Percentiles rank a stretch among this genome's conserved stretches.
These are phyloP conservation scores for Nymphalis urticae DNA, from an alignment of 2,888 invertebrate species.

Conservation along the genomic window DNA sequence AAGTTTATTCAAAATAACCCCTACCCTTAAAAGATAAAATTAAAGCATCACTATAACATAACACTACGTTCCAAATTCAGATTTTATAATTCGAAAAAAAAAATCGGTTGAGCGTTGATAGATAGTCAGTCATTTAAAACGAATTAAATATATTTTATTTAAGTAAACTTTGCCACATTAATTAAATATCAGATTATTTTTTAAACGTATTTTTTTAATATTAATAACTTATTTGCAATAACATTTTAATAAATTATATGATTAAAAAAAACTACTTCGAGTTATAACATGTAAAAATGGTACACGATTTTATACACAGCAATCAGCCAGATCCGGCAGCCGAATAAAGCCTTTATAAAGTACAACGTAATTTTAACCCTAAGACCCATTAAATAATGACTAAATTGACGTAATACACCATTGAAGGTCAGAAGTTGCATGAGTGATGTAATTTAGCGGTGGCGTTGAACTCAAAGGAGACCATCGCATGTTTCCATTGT, in stretches of 20 bases:
- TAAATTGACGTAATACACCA: slow-evolving; percentile 10
- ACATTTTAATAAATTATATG: neutral
- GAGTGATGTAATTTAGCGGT: slow-evolving; percentile 41
- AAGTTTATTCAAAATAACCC: no score
- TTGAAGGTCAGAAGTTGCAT: slow-evolving; percentile 35
- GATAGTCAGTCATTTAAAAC: no score
- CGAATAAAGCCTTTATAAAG: neutral
- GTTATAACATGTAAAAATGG: neutral
- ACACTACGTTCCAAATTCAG: no score
- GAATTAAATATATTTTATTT: no score
- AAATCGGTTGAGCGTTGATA: no score
- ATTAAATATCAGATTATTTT: no score
- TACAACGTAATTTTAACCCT: slow-evolving; percentile 41
- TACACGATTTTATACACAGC: neutral
- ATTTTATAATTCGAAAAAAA: no score
- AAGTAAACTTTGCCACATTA: no score
- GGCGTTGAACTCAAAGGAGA: slow-evolving; percentile 40
- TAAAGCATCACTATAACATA: no score
- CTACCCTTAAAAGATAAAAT: no score
- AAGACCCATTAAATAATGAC: slow-evolving; percentile 26
- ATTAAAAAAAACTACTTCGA: neutral
- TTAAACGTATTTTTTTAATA: neutral
- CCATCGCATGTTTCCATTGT: slow-evolving; percentile 26
- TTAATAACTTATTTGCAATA: no score
- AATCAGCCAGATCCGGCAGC: slow-evolving; percentile 2